These are phyloP conservation scores for Mesoligia furuncula DNA, from an alignment of 2,888 invertebrate genomes.

Conservation along the genomic window DNA sequence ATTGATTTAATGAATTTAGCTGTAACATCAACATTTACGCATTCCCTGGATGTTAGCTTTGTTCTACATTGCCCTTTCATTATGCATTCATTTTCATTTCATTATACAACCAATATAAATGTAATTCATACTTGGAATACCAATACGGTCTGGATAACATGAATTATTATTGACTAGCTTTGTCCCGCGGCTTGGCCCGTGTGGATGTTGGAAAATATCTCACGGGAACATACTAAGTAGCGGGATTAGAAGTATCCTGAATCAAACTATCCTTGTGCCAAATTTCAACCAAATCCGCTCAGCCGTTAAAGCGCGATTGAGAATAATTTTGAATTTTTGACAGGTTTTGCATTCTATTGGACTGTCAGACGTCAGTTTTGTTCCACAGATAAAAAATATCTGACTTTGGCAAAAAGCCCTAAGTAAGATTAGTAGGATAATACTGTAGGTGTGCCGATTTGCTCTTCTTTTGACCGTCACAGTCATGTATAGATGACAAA, in stretches of 20 bases:
- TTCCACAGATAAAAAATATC: too few species aligned
- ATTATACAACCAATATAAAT: background rate
- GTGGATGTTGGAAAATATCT: background rate
- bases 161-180: background rate
- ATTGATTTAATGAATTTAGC: conserved; percentile 38
- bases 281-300: background rate
- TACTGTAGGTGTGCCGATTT: too few species aligned
- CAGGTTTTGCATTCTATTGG: too few species aligned
- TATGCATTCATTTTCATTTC: conserved; percentile 13
- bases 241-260: background rate
- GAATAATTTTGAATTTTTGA: too few species aligned
- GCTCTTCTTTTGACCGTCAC: too few species aligned
- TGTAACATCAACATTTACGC: conserved; percentile 26
- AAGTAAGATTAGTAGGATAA: too few species aligned
- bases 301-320: background rate
- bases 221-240: background rate
- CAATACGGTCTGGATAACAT: background rate
- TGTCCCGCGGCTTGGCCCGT: background rate
- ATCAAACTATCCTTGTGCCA: background rate
- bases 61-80: conserved; percentile 16
- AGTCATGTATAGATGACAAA: too few species aligned
- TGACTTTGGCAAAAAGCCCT: too few species aligned
- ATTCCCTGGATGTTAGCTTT: conserved; percentile 20
- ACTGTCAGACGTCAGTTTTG: too few species aligned
- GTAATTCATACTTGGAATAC: background rate